Evolutionary conservation across 2,113 vertebrate genomes (phyloP), one percentile per base, ranked within the genome.

Genomic region (Colossoma macropomum): DNA sequence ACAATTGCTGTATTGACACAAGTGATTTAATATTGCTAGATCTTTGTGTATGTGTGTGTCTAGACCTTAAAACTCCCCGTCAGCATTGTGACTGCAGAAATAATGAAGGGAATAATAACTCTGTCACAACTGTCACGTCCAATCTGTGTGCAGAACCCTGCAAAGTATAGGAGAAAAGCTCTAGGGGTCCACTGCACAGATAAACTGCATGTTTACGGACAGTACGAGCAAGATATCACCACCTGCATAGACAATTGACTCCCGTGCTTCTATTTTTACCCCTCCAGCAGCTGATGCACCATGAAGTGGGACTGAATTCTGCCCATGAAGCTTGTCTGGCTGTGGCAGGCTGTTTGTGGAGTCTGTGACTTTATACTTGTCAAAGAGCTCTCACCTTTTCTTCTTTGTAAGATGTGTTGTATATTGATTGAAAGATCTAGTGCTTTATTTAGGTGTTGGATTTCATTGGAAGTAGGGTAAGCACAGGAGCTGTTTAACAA

Each of bases 61-160:
- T 52, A 77, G 65, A 73, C 72, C 56, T 82, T 69, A 70, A 75
- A 80, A 59, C 62, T 38, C 34, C 48, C 66, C 78, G 77, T 81
- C 83, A 82, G 83, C 75, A 78, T 73, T 72, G 82, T 81, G 70
- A 82, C 82, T 63, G 10, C 82, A 81, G 52, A 66, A 72, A 86
- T 85, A 82, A 82, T 84, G 80, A 56, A 13, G 38, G 68, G 70
- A 80, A 86, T 82, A 82, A 84, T 88, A 85, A 86, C 68, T 70
- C 56, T 66, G 79, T 88, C 87, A 77, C 76, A 66, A 70, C 79
- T 88, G 85, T 84, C 87, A 86, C 63, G 45, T 88, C 63, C 78
- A 82, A 79, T 86, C 79, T 70, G 41, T 75, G 62, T 50, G 52
- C 48, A 54, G 62, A 75, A 70, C 56, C 38, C 0, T 54, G 72